A percentile compares a stretch with the other conserved stretches of the same genome.
Evolutionary conservation across 2,888 invertebrate genomes (phyloP).

Genomic region (Ochropacha duplaris): DNA sequence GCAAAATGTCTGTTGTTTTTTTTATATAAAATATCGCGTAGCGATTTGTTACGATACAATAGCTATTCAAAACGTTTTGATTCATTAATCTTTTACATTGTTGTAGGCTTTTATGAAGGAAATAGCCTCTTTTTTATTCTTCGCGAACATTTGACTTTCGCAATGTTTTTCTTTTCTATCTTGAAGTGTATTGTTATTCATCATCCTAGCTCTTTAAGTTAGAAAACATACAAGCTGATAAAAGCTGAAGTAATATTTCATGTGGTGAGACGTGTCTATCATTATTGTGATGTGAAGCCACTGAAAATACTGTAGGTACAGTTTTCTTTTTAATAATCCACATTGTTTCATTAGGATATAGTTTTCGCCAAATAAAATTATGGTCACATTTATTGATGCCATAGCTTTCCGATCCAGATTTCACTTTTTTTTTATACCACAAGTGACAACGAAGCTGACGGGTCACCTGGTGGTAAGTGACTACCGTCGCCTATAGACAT

Average conservation of each 20-base stretch:
- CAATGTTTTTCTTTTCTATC: not conserved
- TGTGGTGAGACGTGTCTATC: not conserved
- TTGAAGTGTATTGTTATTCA: not conserved
- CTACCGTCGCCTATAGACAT: no score
- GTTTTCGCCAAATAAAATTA: no score
- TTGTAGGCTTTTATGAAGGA: slow-evolving; percentile 18
- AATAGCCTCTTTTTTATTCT: not conserved
- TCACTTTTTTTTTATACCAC: no score
- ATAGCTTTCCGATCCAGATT: no score
- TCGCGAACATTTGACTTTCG: not conserved
- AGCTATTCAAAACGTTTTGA: slow-evolving; percentile 13
- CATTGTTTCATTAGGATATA: no score
- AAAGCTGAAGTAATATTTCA: no score
- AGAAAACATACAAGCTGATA: not conserved
- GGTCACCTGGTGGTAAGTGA: no score
- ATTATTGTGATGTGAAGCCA: not conserved
- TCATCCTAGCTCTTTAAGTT: not conserved
- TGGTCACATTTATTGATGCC: no score
- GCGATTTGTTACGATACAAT: slow-evolving; percentile 26
- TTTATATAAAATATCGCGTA: slow-evolving; percentile 18
- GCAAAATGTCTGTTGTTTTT: slow-evolving; percentile 9
- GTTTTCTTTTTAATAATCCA: no score
- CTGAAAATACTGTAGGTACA: no score
- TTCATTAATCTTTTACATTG: slow-evolving; percentile 17
- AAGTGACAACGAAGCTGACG: no score